Conservation (phyloP, 1,140 invertebrate species). For the Drosophila takahashii region DNA sequence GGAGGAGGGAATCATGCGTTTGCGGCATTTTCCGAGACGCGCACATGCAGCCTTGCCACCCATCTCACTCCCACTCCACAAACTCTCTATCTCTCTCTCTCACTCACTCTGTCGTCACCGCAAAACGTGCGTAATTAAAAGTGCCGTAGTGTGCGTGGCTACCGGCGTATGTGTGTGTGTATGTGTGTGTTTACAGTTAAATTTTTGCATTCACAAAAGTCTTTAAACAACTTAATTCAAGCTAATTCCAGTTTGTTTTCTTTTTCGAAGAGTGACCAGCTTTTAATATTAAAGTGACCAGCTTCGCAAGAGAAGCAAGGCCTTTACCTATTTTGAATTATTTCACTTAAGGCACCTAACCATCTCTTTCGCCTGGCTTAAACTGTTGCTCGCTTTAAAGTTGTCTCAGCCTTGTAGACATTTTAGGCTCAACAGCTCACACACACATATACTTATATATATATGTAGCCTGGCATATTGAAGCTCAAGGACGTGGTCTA, state of each 20-base stretch:
- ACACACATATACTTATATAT: slow-evolving; percentile 4
- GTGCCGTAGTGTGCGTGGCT: slow-evolving; percentile 29
- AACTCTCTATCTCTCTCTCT: not conserved
- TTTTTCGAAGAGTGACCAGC: not conserved
- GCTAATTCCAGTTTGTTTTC: not conserved
- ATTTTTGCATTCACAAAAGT: not conserved
- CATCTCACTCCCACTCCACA: slow-evolving; percentile 5
- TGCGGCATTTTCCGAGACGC: slow-evolving; percentile 60
- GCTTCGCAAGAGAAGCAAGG: not conserved
- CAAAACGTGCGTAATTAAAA: slow-evolving; percentile 83
- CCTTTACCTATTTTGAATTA: too few relatives aligned
- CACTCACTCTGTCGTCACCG: slow-evolving; percentile 40
- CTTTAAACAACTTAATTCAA: slow-evolving; percentile 5
- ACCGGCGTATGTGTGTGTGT: slow-evolving; percentile 22
- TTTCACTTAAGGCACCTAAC: too few relatives aligned
- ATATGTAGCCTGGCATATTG: slow-evolving; percentile 42
- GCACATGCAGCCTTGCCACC: slow-evolving; percentile 36
- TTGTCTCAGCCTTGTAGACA: slow-evolving; percentile 23
- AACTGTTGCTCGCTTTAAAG: slow-evolving; percentile 58
- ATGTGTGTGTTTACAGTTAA: slow-evolving; percentile 17
- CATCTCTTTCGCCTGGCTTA: not conserved
- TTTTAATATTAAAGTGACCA: not conserved
- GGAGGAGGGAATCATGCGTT: slow-evolving; percentile 46
- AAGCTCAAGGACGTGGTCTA: slow-evolving; percentile 74
- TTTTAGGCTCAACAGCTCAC: slow-evolving; percentile 31